Evolutionary conservation across 2,113 vertebrate genomes (phyloP).

Genomic region (Microtus ochrogaster): DNA sequence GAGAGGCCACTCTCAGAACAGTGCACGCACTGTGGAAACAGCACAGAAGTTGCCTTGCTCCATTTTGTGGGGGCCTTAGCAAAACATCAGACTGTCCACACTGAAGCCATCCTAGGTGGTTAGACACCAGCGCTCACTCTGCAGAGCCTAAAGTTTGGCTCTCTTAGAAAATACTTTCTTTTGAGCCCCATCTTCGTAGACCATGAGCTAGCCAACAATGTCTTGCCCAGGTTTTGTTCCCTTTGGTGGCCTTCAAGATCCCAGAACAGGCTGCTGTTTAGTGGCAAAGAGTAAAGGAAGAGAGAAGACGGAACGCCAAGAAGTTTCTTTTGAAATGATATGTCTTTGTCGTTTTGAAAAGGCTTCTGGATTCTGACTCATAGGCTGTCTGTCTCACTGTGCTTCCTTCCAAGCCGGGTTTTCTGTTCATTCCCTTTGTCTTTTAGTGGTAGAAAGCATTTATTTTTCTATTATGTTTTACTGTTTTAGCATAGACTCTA

Average conservation of each 20-base stretch:
- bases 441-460: neutral
- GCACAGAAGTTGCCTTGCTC: neutral
- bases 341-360: neutral
- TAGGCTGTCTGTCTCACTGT: neutral
- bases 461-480: neutral
- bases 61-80: conserved; percentile 9
- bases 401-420: neutral
- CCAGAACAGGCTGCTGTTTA: neutral
- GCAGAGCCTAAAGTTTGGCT: neutral
- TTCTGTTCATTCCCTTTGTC: neutral
- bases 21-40: neutral
- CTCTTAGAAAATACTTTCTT: neutral
- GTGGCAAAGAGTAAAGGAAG: conserved; percentile 15
- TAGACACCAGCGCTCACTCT: neutral
- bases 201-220: neutral
- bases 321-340: neutral
- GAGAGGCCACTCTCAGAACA: neutral
- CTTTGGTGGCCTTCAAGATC: neutral
- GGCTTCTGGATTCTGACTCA: neutral
- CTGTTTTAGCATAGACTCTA: neutral
- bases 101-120: neutral
- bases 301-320: neutral
- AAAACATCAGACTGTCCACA: neutral
- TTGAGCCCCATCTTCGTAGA: neutral
- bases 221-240: neutral